Evolutionary conservation across 2,888 invertebrate genomes (phyloP).

Genomic region (Apantesis nais): DNA sequence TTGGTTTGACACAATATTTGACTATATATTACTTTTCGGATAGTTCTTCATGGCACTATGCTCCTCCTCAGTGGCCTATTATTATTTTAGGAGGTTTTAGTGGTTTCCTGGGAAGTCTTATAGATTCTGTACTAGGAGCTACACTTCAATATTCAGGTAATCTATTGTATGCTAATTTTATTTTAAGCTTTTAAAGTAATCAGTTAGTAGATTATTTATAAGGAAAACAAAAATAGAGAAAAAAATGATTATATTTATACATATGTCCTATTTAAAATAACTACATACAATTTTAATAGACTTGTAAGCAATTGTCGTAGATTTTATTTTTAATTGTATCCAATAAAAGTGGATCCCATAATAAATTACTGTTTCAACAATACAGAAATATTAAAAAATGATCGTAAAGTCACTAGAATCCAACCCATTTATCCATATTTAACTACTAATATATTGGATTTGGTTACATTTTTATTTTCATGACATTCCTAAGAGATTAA

Average conservation of each 20-base stretch:
- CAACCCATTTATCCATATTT: no score
- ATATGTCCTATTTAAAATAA: no score
- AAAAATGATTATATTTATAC: no score
- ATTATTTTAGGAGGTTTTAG: slow-evolving; percentile 89
- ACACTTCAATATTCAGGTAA: slow-evolving; percentile 94
- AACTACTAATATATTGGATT: not conserved
- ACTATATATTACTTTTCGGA: slow-evolving; percentile 88
- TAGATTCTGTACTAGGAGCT: slow-evolving; percentile 94
- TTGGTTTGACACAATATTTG: slow-evolving; percentile 91
- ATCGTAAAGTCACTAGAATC: no score
- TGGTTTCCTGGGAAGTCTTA: slow-evolving; percentile 92
- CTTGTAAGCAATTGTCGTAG: no score
- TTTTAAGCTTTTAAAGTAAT: not conserved
- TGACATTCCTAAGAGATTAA: not conserved
- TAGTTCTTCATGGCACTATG: slow-evolving; percentile 79
- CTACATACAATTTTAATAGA: no score
- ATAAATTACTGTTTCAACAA: no score
- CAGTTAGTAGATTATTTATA: no score
- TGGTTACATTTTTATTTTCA: not conserved
- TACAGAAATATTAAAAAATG: no score
- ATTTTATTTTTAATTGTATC: no score
- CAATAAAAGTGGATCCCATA: no score
- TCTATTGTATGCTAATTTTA: not conserved
- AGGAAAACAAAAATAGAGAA: not conserved
- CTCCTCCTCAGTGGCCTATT: slow-evolving; percentile 92